Base-by-base conservation (phyloP, 2,113 vertebrate species). In the Plestiodon gilberti region DNA sequence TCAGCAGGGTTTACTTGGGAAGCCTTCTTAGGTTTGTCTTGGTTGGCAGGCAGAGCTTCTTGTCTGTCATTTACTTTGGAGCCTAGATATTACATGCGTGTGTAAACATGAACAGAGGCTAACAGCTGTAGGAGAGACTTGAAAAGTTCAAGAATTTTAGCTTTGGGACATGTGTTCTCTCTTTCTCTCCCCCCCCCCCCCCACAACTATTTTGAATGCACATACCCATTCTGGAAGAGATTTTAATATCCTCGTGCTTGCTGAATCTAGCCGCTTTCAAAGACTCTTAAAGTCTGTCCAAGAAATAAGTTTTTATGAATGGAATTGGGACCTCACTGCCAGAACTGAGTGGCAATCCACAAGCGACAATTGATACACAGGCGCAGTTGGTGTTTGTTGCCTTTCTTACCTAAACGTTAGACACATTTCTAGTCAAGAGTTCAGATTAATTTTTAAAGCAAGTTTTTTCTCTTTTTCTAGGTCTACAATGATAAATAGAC, bases 401-500 rank as follows among this genome's bases (percentile, higher is more conserved):
- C 48, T 30, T 73, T 71, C 4, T 78, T 5, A 38, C 33, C 35
- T 79, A 30, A 38, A 59, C 11, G 1, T 22, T 61, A 25, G 67
- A 5, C 2, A 33, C 33, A 30, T 1, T 48, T 28, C 43, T 78
- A n/a, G 81, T 33, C 48, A 55, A 48, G 17, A 15, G 61, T 9
- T 5, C 33, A 25, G 18, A 62, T 81, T 76, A 28, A 17, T 83
- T 83, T 78, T 38, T n/a, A 80, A 80, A 88, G 25, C 5, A 0
- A 77, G 17, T 9, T 55, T 85, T 38, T 73, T 92, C 55, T 86
- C 71, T 74, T 70, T 73, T 88, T 90, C 48, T 92, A 99, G 98
- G 94, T 96, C 92, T 93, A 91, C 94, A 48, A 96, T 98, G 98
- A 94, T 93, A 48, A 92, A 96, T 93, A 95, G 97, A 94, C 95